Base-by-base conservation (phyloP, 2,888 invertebrate species). In the Diarsia rubi region DNA sequence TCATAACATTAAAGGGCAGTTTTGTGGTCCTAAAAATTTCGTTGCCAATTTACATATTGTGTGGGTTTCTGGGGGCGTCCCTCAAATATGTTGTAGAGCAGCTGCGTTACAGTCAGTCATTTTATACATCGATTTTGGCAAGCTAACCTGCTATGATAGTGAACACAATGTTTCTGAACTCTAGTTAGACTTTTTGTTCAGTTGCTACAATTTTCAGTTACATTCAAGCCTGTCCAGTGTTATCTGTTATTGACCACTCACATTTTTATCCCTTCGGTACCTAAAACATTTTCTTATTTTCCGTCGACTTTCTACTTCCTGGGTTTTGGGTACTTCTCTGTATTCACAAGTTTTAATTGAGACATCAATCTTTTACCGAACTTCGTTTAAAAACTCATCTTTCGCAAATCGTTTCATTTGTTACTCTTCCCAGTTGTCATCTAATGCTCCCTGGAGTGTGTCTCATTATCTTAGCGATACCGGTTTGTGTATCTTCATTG, bases 21-120 rank as follows among this genome's bases (percentile, higher is more conserved):
- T 68, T 74, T 83, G 80, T 77, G 73, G 65, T 73, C 47, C 78
- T 68, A 83, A 85, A 78, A 79, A 78, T 69, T 52, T 52, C n/a
- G 71, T 45, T 73, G 65, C 68, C 67, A 75, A 82, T 79, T 79
- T 75, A 31, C 67, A 69, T 78, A 67, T 52, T 31, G 8, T 42
- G 49, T 72, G 44, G 37, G 54, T 65, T 59, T 60, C 19, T 27
- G 12, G 31, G 52, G 59, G 21, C 31, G 74, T 47, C 11, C 21
- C 59, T 65, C 62, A 78, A 45, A 76, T 64, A 64, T 64, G 57
- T 44, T 68, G 21, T 37, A 52, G 49, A n/a, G 14, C n/a, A 37
- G 8, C 31, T 65, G 42, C 42, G 9, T 60, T 47, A 24, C 6
- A 47, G 24, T 44, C 66, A 57, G 47, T 66, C 65, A 65, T 54